Base-by-base conservation (phyloP, 1,140 invertebrate species). In the Drosophila sulfurigaster region DNA sequence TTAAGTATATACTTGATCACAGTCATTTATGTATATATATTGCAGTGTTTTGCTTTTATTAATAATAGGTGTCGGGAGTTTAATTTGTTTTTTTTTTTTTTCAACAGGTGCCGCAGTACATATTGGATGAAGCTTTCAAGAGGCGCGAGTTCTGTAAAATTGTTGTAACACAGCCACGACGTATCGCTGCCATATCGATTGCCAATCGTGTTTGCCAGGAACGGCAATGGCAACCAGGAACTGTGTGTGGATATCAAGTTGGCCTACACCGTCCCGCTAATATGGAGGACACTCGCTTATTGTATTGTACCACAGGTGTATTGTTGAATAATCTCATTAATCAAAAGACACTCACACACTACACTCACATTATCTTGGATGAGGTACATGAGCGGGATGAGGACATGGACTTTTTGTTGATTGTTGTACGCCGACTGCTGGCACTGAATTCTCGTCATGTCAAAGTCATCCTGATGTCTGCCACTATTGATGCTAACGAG, bases 131-230 rank as follows among this genome's bases (percentile, higher is more conserved):
- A 75, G 96, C 95, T 59, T 94, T 94, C 66, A 93, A 93, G 43
- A 94, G 93, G 51, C 69, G 78, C 16, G 78, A 92, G 48, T 92
- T 93, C 58, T 95, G 94, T 85, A 96, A 96, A 79, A 98, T 99
- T 82, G 95, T 98, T 35, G 96, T 98, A 25, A 97, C 98, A 0
- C 97, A 99, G 91, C 98, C 98, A 0, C 94, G 98, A 6, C 95
- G 96, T 87, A 96, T 99, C 75, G 97, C 98, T 16, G 97, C 98
- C 2, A 96, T 99, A 13, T 96, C 96, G 52, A 95, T 99, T 35
- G 96, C 98, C 3, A 94, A 96, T 77, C 94, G 97, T 80, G 96
- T 99, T 16, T 96, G 97, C 62, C 90, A 94, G 43, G 98, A 99
- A 93, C 94, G 97, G 91, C 93, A 94, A 45, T 97, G 97, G 94